Conservation (phyloP, 2,113 vertebrate genomes). For the Microcebus jonahi region DNA sequence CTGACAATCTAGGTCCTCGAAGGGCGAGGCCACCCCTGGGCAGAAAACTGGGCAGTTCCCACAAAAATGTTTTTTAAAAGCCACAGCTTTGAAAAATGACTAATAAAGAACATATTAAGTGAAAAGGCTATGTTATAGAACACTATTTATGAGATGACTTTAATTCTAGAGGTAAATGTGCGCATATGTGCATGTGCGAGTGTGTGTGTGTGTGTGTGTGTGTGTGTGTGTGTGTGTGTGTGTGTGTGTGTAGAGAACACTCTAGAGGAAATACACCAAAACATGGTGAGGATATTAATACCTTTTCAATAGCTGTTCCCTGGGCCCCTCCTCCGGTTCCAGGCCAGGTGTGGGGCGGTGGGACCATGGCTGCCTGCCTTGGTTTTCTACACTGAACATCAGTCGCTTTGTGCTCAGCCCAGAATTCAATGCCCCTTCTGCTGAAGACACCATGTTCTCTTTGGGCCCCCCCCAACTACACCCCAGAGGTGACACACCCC, state of each 20-base stretch:
- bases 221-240: too few species aligned
- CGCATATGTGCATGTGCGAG: too few species aligned
- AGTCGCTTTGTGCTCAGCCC: neutral
- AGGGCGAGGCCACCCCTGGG: neutral
- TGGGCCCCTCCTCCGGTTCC: accelerated
- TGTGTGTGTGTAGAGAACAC: neutral
- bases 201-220: too few species aligned
- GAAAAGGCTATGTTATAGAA: neutral
- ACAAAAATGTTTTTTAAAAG: neutral
- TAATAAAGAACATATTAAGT: neutral
- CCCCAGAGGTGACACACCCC: neutral
- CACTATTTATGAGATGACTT: neutral
- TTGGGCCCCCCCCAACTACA: neutral
- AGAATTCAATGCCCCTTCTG: neutral
- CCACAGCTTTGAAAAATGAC: neutral
- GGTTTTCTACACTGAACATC: accelerated
- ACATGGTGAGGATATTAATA: accelerated
- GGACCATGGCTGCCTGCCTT: neutral
- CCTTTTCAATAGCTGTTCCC: neutral
- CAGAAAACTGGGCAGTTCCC: neutral
- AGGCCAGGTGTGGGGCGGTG: accelerated
- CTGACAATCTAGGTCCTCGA: neutral
- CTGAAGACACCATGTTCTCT: neutral
- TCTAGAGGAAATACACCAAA: neutral
- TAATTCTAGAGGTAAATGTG: neutral